phyloP scores from a whole-genome alignment of 2,113 vertebrate species.

The Eubucco bourcierii region DNA sequence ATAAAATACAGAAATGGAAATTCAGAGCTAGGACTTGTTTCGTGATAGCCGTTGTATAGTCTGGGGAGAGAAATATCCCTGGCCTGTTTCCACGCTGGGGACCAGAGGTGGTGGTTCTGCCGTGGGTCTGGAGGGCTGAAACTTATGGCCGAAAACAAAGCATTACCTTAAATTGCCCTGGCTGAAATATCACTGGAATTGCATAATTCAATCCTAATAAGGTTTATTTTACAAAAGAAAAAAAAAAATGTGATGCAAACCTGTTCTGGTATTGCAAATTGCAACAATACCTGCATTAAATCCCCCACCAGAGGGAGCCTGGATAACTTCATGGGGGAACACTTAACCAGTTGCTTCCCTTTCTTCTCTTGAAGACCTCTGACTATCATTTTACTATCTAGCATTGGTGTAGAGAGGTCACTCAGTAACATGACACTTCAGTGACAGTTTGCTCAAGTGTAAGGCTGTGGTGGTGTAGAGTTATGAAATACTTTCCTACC shows the following conservation, averaged over 20 bases:
- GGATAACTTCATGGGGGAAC: not conserved
- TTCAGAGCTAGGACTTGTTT: not conserved
- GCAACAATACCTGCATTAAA: not conserved
- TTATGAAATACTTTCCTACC: not conserved
- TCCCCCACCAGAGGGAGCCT: conserved; percentile 61
- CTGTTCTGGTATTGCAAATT: not conserved
- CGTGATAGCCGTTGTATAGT: fast-evolving
- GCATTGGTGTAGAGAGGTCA: not conserved
- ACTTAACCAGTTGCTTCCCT: not conserved
- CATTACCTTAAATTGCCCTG: not conserved
- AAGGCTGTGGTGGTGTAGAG: not conserved
- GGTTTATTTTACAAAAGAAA: not conserved
- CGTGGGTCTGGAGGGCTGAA: not conserved
- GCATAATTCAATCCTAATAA: not conserved
- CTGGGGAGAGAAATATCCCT: not conserved
- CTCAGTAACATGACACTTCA: not conserved
- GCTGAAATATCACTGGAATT: not conserved
- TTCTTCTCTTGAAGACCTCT: not conserved
- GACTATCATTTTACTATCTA: not conserved
- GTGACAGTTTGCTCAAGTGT: not conserved
- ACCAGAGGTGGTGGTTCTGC: not conserved
- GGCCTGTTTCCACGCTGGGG: not conserved
- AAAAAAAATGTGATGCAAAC: not conserved
- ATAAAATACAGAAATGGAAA: not conserved
- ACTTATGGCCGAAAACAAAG: not conserved